Evolutionary conservation across 2,888 invertebrate genomes (phyloP).

Genomic region (Leptopilina drosophilae): DNA sequence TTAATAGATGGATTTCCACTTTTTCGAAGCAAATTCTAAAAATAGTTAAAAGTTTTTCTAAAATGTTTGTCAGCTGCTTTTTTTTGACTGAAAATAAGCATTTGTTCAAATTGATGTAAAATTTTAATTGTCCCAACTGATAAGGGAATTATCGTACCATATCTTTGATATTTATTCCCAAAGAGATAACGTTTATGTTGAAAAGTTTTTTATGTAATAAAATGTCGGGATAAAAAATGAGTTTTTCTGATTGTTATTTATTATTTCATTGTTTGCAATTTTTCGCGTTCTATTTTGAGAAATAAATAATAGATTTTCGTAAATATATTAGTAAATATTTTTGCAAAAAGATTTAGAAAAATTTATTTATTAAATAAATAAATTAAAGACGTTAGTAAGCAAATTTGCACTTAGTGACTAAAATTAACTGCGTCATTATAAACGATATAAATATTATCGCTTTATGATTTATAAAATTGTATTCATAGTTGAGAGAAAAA

Average conservation of each 20-base stretch:
- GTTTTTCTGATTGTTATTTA: background rate
- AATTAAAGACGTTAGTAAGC: background rate
- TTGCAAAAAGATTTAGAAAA: background rate
- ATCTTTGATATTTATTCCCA: constrained; percentile 1
- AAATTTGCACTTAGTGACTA: background rate
- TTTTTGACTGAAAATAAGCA: background rate
- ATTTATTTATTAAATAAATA: constrained; percentile 5
- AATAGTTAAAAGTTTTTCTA: too few relatives aligned
- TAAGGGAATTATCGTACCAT: background rate
- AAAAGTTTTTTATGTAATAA: constrained; percentile 9
- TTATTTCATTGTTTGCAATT: background rate
- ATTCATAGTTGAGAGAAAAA: background rate
- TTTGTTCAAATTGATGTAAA: background rate
- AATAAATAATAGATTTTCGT: background rate
- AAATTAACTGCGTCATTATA: constrained; percentile 18
- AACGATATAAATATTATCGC: constrained; percentile 8
- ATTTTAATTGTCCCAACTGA: background rate
- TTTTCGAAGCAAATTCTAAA: background rate
- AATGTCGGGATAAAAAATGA: background rate
- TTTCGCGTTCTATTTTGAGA: background rate
- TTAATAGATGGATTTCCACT: background rate
- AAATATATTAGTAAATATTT: too few relatives aligned
- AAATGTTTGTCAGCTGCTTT: background rate
- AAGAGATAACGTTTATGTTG: background rate
- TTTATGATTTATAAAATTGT: background rate